Percentiles rank a stretch among this genome's conserved stretches.
Evolutionary conservation across 2,888 invertebrate species (phyloP).

Genomic region (Gastrophysa polygoni): DNA sequence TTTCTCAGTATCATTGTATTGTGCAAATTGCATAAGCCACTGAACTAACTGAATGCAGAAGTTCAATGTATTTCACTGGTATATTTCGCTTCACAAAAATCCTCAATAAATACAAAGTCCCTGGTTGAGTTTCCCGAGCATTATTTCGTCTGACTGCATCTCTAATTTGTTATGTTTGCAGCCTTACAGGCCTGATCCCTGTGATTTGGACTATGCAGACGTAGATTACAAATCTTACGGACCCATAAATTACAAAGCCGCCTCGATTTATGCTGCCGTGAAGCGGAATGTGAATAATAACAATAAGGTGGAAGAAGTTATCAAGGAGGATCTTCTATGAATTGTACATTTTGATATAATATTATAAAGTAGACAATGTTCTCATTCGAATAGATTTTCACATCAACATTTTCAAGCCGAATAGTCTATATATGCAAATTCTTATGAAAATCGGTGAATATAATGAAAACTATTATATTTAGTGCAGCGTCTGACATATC

Average conservation of each 20-base stretch:
- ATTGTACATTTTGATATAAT: slow-evolving; percentile 28
- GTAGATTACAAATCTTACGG: slow-evolving; percentile 89
- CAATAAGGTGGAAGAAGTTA: slow-evolving; percentile 49
- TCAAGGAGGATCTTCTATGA: slow-evolving; percentile 54
- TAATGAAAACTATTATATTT: not conserved
- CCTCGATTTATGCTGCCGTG: slow-evolving; percentile 80
- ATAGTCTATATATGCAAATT: not conserved
- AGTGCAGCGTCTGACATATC: not conserved
- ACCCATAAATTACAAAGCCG: slow-evolving; percentile 90
- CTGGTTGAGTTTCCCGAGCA: too few species aligned
- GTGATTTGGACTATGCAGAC: slow-evolving; percentile 88
- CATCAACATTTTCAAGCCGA: too few species aligned
- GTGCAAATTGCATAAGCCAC: not conserved
- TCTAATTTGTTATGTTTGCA: slow-evolving; percentile 56
- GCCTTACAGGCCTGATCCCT: slow-evolving; percentile 79
- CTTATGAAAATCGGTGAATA: not conserved
- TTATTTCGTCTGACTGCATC: not conserved
- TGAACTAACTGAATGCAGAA: not conserved
- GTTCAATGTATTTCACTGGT: not conserved
- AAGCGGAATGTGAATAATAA: slow-evolving; percentile 64
- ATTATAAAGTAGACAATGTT: slow-evolving; percentile 18
- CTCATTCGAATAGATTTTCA: not conserved
- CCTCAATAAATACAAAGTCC: not conserved
- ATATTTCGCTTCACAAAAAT: not conserved
- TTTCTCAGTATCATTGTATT: too few species aligned